Evolutionary conservation across 2,888 invertebrate species (phyloP).

Genomic region (Cybosia mesomella): DNA sequence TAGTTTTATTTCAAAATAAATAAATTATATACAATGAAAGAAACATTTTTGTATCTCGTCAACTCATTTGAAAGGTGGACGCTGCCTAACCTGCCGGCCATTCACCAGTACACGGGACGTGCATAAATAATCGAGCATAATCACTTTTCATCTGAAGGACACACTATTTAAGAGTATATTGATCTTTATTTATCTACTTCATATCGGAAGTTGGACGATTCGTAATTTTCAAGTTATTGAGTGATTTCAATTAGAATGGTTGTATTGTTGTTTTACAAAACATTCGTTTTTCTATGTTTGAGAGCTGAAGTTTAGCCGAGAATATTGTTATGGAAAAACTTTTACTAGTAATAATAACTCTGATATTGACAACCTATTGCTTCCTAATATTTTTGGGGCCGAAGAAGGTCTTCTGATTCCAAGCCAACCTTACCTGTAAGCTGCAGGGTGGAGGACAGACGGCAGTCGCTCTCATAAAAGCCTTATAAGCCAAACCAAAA

Average conservation of each 20-base stretch:
- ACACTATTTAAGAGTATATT: constrained; percentile 77
- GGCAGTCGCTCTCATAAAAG: too few species aligned
- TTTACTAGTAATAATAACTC: background rate
- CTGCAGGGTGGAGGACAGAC: too few species aligned
- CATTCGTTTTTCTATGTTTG: background rate
- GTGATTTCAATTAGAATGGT: background rate
- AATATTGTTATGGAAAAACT: background rate
- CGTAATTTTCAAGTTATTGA: background rate
- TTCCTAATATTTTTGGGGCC: background rate
- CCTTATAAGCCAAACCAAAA: too few species aligned
- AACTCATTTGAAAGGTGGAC: constrained; percentile 10
- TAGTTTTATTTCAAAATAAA: too few species aligned
- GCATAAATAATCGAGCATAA: constrained; percentile 80
- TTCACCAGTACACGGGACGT: constrained; percentile 71
- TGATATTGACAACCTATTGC: too few species aligned
- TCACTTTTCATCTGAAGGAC: constrained; percentile 73
- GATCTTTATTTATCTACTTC: constrained; percentile 57
- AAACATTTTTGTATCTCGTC: constrained; percentile 7
- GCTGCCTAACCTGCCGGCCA: constrained; percentile 52
- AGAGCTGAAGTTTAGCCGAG: background rate
- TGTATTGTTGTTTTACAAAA: background rate
- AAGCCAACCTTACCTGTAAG: too few species aligned
- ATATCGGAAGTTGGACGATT: constrained; percentile 13
- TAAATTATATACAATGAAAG: background rate
- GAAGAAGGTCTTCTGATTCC: too few species aligned